Base-by-base conservation (phyloP, 2,797 vertebrate genomes). In the Mormyrops boulengeri region DNA sequence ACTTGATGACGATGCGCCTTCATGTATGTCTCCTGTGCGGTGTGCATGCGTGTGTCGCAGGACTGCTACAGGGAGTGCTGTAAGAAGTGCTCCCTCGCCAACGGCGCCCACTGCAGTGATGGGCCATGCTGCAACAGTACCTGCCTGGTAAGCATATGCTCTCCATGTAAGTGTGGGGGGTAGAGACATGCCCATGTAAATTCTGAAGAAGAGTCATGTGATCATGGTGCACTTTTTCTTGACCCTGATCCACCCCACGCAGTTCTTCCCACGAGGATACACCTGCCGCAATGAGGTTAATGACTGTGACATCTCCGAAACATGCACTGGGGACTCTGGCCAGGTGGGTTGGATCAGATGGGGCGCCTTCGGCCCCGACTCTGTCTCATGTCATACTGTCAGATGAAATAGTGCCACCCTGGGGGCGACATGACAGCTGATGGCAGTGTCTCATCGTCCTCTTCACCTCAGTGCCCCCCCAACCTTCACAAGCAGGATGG, bases 401-500 rank as follows among this genome's bases (percentile, higher is more conserved):
- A 44, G 38, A 19, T 44, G 38, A 44, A 44, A 44, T 12, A 80
- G 14, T 41, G 12, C 17, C 14, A 80, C 73, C 38, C 0, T 19
- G 38, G 17, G 14, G 11, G 62, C 1, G 0, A 69, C 62, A 69
- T 34, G 30, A 69, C 62, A n/a, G 69, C 73, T 80, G 73, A 80
- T 80, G 38, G 73, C 12, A 8, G 34, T 49, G 34, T 87, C 30
- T 60, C 50, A 52, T 44, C 6, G 6, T 50, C 19, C 82, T 85
- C 52, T 89, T 94, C 89, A 95, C 92, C 94, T 55, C 96, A 99
- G 99, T 99, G 99, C 90, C 98, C 99, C 86, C 97, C 97, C 30
- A 99, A 99, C 93, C 98, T 99, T 92, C 98, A 98, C 94, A 99
- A 99, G 93, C 99, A 99, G 94, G 98, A 99, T 89, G 98, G 98